Percentiles rank a stretch among this genome's conserved stretches.
Evolutionary conservation across 2,888 invertebrate species (phyloP).

Genomic region (Meteorus colon): DNA sequence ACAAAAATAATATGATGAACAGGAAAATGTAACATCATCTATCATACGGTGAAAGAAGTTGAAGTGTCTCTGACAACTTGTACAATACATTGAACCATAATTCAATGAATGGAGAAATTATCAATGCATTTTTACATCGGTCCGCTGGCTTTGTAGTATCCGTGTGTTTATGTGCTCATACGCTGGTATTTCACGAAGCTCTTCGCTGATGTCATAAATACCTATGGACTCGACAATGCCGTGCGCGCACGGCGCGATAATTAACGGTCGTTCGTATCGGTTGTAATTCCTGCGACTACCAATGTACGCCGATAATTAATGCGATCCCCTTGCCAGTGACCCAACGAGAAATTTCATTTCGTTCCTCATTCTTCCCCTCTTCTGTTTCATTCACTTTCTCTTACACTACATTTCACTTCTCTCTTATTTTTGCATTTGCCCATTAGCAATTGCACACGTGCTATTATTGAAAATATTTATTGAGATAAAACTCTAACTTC

Average conservation of each 20-base stretch:
- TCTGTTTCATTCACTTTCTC: neutral
- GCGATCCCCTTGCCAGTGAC: constrained; percentile 41
- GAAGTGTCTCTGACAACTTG: too few species aligned
- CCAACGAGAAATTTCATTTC: constrained; percentile 44
- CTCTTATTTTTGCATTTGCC: too few species aligned
- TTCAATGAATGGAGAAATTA: too few species aligned
- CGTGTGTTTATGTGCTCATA: constrained; percentile 32
- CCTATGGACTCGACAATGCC: constrained; percentile 38
- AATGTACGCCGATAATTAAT: constrained; percentile 42
- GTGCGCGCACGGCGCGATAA: constrained; percentile 27
- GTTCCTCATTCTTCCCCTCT: constrained; percentile 22
- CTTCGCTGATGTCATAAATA: constrained; percentile 49
- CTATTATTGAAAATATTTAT: too few species aligned
- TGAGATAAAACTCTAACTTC: too few species aligned
- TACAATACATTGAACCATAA: too few species aligned
- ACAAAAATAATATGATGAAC: too few species aligned
- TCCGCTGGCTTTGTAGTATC: neutral
- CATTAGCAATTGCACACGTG: too few species aligned
- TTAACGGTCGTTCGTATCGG: constrained; percentile 45
- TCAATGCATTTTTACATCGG: neutral
- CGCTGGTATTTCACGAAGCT: neutral
- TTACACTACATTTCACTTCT: too few species aligned
- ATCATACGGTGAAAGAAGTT: too few species aligned
- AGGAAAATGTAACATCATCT: too few species aligned
- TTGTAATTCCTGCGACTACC: constrained; percentile 47